A percentile compares a stretch with the other conserved stretches of the same genome.
Conservation (phyloP, 2,113 vertebrate species). For the Charina bottae region DNA sequence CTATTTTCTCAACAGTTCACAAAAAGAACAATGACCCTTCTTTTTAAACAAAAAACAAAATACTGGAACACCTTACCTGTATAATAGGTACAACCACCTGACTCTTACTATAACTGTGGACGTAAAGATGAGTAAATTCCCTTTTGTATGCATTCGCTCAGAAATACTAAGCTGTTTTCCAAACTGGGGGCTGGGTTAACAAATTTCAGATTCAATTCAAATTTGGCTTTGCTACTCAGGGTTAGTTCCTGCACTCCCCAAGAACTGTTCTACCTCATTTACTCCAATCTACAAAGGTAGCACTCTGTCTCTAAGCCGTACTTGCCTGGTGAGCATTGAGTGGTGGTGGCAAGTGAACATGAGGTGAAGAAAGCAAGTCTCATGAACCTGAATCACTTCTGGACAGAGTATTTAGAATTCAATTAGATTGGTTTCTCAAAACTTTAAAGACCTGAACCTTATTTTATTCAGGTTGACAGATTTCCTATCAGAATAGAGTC, state of each 20-base stretch:
- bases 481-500: background rate
- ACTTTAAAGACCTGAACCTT: background rate
- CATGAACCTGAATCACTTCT: background rate
- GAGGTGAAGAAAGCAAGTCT: background rate
- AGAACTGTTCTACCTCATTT: background rate
- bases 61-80: background rate
- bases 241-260: background rate
- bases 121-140: background rate
- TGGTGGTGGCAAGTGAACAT: background rate
- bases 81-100: background rate
- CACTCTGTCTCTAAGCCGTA: background rate
- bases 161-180: background rate
- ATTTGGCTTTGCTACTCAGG: background rate
- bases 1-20: background rate
- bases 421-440: background rate
- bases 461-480: background rate
- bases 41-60: background rate
- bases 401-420: background rate
- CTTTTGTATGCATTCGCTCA: background rate
- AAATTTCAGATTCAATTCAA: background rate
- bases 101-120: background rate
- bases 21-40: background rate
- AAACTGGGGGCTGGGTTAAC: background rate
- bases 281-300: background rate
- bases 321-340: background rate